These are phyloP conservation scores for Pemphigus obesinymphae DNA, from an alignment of 1,140 invertebrate genomes.

Conservation along the genomic window DNA sequence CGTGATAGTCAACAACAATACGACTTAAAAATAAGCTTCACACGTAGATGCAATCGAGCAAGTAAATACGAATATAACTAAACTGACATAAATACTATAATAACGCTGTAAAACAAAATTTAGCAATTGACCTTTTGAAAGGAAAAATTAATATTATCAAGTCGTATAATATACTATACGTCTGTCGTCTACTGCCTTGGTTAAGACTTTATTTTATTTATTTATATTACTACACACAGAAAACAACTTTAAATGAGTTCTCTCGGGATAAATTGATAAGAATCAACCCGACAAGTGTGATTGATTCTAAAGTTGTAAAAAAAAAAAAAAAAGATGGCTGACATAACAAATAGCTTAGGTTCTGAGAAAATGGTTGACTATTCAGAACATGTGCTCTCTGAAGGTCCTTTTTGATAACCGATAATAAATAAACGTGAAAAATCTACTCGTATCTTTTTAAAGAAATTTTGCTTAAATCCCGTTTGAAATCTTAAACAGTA, in stretches of 20 bases:
- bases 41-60: too few relatives aligned
- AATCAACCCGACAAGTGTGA: background rate
- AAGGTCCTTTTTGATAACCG: background rate
- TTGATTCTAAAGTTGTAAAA: background rate
- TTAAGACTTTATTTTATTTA: background rate
- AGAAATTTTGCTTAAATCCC: background rate
- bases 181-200: background rate
- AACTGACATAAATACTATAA: background rate
- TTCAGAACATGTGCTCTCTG: background rate
- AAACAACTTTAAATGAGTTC: background rate
- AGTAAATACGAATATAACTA: background rate
- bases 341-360: background rate
- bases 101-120: background rate
- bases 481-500: background rate
- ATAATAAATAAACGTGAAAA: constrained; percentile 5
- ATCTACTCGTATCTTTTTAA: background rate
- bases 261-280: background rate
- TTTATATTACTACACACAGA: background rate
- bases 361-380: background rate
- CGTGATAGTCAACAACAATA: too few relatives aligned
- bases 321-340: background rate
- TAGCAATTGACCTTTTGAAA: background rate
- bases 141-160: background rate
- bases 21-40: too few relatives aligned
- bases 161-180: background rate